Conservation (phyloP, 1,140 invertebrate genomes). For the Panagrolaimus sp. region DNA sequence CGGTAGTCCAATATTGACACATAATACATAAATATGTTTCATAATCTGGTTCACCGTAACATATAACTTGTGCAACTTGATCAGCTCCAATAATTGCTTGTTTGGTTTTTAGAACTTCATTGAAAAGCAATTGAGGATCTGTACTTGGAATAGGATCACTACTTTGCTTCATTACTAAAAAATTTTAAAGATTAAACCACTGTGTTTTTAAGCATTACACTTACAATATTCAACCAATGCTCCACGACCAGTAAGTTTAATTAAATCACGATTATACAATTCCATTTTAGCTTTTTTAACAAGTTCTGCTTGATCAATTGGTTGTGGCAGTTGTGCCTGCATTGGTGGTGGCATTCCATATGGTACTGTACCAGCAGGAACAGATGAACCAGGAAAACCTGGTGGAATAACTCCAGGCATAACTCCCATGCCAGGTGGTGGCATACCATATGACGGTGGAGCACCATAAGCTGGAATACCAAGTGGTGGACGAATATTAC, state of each 20-base stretch:
- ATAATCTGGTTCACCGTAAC: constrained; percentile 25
- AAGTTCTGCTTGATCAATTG: not conserved
- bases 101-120: constrained; percentile 25
- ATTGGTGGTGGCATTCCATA: no score
- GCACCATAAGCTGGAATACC: not conserved
- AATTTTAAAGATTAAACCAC: not conserved
- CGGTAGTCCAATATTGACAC: constrained; percentile 31
- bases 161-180: constrained; percentile 24
- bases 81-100: constrained; percentile 27
- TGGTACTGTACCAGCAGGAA: not conserved
- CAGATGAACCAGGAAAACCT: no score
- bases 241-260: constrained; percentile 10
- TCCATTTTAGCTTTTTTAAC: constrained; percentile 4
- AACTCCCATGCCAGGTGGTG: not conserved
- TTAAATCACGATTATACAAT: constrained; percentile 22
- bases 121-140: constrained; percentile 23
- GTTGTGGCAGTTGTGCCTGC: not conserved
- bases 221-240: constrained; percentile 22
- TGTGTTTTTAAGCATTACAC: not conserved
- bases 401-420: not conserved
- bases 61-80: constrained; percentile 20
- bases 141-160: constrained; percentile 20
- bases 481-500: not conserved
- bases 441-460: not conserved
- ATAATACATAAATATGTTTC: constrained; percentile 28